A percentile compares a stretch with the other conserved stretches of the same genome.
Conservation (phyloP, 2,797 vertebrate genomes). For the Acrossocheilus wenchowensis region DNA sequence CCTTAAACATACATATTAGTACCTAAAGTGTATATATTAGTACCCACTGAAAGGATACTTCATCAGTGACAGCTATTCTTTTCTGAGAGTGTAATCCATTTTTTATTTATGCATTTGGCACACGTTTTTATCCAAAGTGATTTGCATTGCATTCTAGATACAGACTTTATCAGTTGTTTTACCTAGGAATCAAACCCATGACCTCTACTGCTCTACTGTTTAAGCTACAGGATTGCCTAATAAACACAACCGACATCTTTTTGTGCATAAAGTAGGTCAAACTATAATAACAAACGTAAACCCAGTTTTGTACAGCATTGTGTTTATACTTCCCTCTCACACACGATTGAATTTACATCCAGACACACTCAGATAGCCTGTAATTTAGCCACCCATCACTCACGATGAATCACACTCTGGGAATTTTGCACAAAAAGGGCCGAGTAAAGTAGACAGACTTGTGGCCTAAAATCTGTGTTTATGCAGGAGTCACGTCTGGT, state of each 20-base stretch:
- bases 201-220: neutral
- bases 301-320: neutral
- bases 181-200: neutral
- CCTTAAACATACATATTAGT: neutral
- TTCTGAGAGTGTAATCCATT: neutral
- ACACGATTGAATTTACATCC: neutral
- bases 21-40: neutral
- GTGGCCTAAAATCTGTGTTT: conserved; percentile 16
- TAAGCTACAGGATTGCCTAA: neutral
- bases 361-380: conserved; percentile 6
- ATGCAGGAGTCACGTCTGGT: conserved; percentile 8
- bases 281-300: neutral
- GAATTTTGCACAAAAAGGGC: conserved; percentile 2
- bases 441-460: neutral
- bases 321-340: neutral
- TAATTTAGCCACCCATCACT: conserved; percentile 18
- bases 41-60: neutral
- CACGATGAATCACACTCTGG: conserved; percentile 19
- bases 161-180: neutral
- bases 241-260: neutral
- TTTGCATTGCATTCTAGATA: neutral
- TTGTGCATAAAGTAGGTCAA: neutral
- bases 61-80: neutral
- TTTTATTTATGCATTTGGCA: neutral
- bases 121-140: neutral